Evolutionary conservation across 2,888 invertebrate species (phyloP), one percentile per base, ranked within the genome.

Genomic region (Chesias legatella): DNA sequence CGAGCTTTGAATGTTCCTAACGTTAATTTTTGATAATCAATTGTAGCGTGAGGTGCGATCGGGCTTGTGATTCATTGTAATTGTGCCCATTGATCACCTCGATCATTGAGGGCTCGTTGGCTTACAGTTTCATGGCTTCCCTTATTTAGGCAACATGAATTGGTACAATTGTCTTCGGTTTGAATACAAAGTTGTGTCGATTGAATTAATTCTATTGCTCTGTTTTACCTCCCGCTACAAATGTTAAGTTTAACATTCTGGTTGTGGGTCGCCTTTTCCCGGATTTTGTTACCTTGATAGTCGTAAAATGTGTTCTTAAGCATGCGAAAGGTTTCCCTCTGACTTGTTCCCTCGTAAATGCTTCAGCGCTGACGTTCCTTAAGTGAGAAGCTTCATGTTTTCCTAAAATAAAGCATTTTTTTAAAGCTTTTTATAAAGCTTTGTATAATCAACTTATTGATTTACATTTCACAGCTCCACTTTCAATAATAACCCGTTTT

Each of bases 131-230:
- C 67, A 69, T 66, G 70, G 72, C 58, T 73, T 75, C 72, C 73
- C 73, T 75, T 74, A 73, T 79, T 79, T 73, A 60, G 60, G 59
- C 50, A 69, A 70, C 67, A 68, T 66, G 71, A 77, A 78, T 71
- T 61, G 74, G 70, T 76, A 79, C 80, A 79, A 81, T 78, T 72
- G 77, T 73, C 73, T 79, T 69, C 68, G 67, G 67, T 69, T 65
- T 73, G 75, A 78, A 81, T 78, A 75, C 73, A 76, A 80, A 82
- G 75, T 80, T 77, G 64, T 65, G 67, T 57, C 79, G 74, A 85
- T 85, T 80, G 82, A 84, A 84, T 86, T 86, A 86, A 84, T 85
- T 85, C 77, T 78, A 85, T 82, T 72, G 79, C 79, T 73, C 64
- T 72, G 77, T 81, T 81, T 76, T 67, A 66, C 69, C 65, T 69